Conservation (phyloP, 2,113 vertebrate species). For the Xiphias gladius region DNA sequence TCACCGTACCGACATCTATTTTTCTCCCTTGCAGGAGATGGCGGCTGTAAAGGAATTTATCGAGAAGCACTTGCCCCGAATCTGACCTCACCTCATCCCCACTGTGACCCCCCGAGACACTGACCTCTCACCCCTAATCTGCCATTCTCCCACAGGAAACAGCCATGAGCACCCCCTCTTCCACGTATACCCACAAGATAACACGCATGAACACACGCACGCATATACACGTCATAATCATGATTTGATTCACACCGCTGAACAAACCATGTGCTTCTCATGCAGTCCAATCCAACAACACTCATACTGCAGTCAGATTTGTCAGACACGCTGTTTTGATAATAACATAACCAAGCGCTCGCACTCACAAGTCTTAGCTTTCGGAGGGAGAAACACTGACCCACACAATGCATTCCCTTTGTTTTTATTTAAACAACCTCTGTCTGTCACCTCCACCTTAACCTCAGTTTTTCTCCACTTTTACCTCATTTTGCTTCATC, state of each 20-base stretch:
- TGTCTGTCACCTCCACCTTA: constrained; percentile 36
- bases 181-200: constrained; percentile 14
- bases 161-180: constrained; percentile 81
- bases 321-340: constrained; percentile 33
- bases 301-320: constrained; percentile 8
- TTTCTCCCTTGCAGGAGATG: constrained; percentile 91
- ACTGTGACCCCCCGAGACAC: constrained; percentile 81
- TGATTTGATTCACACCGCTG: constrained; percentile 35
- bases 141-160: constrained; percentile 87
- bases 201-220: constrained; percentile 16
- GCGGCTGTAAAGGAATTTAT: constrained; percentile 95
- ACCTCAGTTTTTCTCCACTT: constrained; percentile 22
- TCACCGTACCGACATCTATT: neutral
- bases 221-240: constrained; percentile 7
- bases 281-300: neutral
- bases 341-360: neutral
- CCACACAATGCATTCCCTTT: constrained; percentile 59
- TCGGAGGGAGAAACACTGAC: constrained; percentile 69
- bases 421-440: constrained; percentile 31
- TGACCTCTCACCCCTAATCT: constrained; percentile 84
- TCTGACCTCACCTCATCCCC: constrained; percentile 86
- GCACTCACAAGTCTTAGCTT: constrained; percentile 54
- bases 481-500: constrained; percentile 45
- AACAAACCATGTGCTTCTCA: constrained; percentile 17
- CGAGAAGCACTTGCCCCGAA: constrained; percentile 94